Percentiles rank a stretch among this genome's conserved stretches.
Conservation (phyloP, 1,140 invertebrate species). For the Ooceraea biroi region DNA sequence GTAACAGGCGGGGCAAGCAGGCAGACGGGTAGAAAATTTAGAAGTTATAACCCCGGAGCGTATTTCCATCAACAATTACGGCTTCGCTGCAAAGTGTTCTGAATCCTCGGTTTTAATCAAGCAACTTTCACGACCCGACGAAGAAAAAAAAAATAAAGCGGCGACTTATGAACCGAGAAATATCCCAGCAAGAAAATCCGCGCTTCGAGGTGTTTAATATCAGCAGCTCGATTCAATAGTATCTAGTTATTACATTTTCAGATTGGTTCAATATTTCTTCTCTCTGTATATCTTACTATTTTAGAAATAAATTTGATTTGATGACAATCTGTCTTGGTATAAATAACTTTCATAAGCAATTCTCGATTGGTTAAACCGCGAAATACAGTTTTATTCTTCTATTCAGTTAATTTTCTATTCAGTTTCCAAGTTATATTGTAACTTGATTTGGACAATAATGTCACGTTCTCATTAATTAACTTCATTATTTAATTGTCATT, state of each 20-base stretch:
- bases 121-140: constrained; percentile 40
- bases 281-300: not conserved
- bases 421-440: not conserved
- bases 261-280: not conserved
- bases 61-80: constrained; percentile 56
- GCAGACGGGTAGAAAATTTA: constrained; percentile 26
- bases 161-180: constrained; percentile 38
- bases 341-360: no score
- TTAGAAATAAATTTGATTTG: not conserved
- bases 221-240: not conserved
- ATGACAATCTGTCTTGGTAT: no score
- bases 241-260: not conserved
- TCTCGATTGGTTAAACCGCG: no score
- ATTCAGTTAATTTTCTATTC: not conserved
- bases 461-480: no score
- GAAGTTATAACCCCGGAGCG: constrained; percentile 29
- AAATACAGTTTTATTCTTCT: no score
- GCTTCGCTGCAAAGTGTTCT: not conserved
- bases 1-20: not conserved
- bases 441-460: no score
- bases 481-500: not conserved
- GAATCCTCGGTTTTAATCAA: constrained; percentile 57
- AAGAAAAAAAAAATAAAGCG: constrained; percentile 21
- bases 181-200: constrained; percentile 21
- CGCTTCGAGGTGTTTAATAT: constrained; percentile 32